Evolutionary conservation across 2,888 invertebrate species (phyloP), one percentile per base, ranked within the genome.

Genomic region (Formica aserva): DNA sequence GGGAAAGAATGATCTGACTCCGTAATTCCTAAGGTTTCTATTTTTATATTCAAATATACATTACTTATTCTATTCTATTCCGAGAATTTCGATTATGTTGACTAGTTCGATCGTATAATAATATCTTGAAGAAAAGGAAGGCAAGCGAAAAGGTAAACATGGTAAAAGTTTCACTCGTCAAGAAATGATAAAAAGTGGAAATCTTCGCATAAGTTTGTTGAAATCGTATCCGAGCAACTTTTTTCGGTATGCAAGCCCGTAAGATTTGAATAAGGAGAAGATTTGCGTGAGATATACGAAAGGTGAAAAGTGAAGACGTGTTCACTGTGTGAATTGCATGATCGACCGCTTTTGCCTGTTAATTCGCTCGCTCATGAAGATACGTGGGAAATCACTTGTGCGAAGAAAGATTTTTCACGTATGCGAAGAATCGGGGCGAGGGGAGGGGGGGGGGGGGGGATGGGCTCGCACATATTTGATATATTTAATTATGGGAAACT

Each of bases 361-460:
- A 60, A 52, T 22, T 29, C 52, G 9, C 13, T 1, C 41, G 22
- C 1, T 41, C 67, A 60, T 26, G 45, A 60, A 45, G 71, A 60
- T 29, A 71, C 78, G 78, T 78, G 78, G 72, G 78, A 78, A 78
- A 78, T 78, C 32, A 32, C 60, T 72, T 71, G 45, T 71, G 78
- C 41, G 72, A 78, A 60, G 69, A 26, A 38, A 13, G 45, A 72
- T 57, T 55, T 67, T n/a, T n/a, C 69, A 22, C 22, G 32, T 32
- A 18, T 13, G 15, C 57, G 22, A 60, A 15, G 60, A 71, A 78
- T 60, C 45, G 9, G 6, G 32, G 6, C 32, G 6, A 6, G 32
- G 32, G 0, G 6, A 0, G 32, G 32, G 6, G 32, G 32, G 6
- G 0, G 6, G 6, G 32, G 0, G 5, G 32, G 6, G 32, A 32